Percentiles rank a stretch among this genome's conserved stretches.
Conservation (phyloP, 2,113 vertebrate species). For the Calyptomena viridis region DNA sequence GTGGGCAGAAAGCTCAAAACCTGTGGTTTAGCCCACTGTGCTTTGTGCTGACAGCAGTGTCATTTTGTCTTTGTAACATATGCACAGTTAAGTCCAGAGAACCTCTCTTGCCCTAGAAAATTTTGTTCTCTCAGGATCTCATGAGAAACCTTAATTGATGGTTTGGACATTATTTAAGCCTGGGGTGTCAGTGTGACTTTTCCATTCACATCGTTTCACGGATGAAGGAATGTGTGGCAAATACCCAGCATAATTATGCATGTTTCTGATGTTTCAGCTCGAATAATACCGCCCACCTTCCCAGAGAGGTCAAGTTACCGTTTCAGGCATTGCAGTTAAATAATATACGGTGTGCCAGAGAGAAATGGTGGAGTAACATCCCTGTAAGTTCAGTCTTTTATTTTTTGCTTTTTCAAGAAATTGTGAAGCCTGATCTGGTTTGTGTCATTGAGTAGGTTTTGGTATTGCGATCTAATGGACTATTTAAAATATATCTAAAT, state of each 20-base stretch:
- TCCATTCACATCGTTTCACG: slow-evolving; percentile 33
- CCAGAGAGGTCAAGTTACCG: slow-evolving; percentile 67
- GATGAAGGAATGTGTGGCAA: slow-evolving; percentile 51
- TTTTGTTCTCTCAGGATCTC: background rate
- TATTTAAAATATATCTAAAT: background rate
- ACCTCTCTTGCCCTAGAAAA: background rate
- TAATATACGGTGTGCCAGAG: background rate
- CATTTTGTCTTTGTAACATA: background rate
- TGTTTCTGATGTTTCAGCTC: slow-evolving; percentile 67
- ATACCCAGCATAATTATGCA: slow-evolving; percentile 57
- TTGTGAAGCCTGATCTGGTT: background rate
- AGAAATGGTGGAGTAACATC: background rate
- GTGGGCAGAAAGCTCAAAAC: background rate
- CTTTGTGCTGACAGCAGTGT: background rate
- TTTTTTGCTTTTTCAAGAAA: background rate
- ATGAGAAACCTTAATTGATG: background rate
- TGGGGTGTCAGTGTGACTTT: slow-evolving; percentile 45
- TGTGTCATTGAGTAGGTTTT: background rate
- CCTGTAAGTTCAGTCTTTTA: background rate
- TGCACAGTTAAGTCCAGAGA: background rate
- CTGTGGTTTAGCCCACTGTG: background rate
- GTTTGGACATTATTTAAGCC: background rate
- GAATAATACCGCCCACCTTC: slow-evolving; percentile 65
- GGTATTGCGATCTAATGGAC: background rate
- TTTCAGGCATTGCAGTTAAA: slow-evolving; percentile 39